These are phyloP conservation scores for Andrena chrysosceles DNA, from an alignment of 2,888 invertebrate species.

Conservation along the genomic window DNA sequence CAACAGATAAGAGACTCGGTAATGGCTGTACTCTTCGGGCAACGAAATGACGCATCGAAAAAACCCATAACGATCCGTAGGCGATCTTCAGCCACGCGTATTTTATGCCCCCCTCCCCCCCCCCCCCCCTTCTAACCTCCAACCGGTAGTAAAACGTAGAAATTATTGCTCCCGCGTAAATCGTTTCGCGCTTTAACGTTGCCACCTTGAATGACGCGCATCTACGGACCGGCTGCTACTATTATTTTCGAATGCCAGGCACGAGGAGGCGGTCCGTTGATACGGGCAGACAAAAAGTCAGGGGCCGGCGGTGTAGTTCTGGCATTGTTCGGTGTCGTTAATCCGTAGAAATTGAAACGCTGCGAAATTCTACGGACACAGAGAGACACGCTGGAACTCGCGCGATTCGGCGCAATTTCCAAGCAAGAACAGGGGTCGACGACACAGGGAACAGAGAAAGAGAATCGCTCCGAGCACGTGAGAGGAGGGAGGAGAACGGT, in stretches of 20 bases:
- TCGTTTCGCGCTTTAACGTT: background rate
- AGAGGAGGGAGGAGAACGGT: constrained; percentile 58
- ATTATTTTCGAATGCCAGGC: constrained; percentile 28
- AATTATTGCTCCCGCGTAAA: background rate
- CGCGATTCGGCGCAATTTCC: constrained; percentile 82
- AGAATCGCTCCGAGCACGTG: constrained; percentile 72
- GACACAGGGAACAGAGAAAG: constrained; percentile 75
- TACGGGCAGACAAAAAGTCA: constrained; percentile 8
- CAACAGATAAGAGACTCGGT: constrained; percentile 21
- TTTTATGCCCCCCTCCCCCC: background rate
- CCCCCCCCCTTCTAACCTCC: no score
- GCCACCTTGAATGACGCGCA: background rate
- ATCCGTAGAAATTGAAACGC: constrained; percentile 50
- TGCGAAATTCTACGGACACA: constrained; percentile 54
- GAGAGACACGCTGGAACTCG: constrained; percentile 71
- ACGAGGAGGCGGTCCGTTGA: constrained; percentile 14
- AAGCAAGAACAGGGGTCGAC: constrained; percentile 78
- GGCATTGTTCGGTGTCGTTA: constrained; percentile 46
- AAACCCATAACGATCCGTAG: background rate
- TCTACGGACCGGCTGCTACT: background rate
- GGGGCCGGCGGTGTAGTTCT: background rate
- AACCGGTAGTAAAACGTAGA: no score
- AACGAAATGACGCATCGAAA: constrained; percentile 6
- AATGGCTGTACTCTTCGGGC: background rate
- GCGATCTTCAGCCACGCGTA: background rate